Percentiles rank a stretch among this genome's conserved stretches.
Evolutionary conservation across 2,113 vertebrate species (phyloP).

Genomic region (Cervus canadensis): DNA sequence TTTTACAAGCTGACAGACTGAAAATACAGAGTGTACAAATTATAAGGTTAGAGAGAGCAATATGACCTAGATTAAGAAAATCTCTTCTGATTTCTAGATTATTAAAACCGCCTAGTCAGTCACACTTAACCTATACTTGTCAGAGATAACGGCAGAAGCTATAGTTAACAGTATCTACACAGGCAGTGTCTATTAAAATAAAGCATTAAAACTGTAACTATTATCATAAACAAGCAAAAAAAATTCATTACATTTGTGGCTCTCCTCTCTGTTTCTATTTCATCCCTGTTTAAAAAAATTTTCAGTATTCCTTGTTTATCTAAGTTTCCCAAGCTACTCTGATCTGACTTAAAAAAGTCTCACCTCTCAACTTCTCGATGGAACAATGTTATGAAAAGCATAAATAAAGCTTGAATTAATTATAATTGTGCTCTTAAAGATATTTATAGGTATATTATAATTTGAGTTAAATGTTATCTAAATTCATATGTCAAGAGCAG

Average conservation of each 20-base stretch:
- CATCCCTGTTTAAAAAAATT: neutral
- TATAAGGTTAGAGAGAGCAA: slow-evolving; percentile 32
- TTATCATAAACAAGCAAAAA: slow-evolving; percentile 14
- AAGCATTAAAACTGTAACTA: neutral
- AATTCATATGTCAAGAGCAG: slow-evolving; percentile 35
- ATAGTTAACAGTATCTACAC: slow-evolving; percentile 17
- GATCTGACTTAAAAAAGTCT: neutral
- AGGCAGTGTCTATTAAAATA: neutral
- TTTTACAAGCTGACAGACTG: slow-evolving; percentile 44
- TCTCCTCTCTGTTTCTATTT: slow-evolving; percentile 9
- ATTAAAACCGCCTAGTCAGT: neutral
- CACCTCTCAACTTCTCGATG: slow-evolving; percentile 20
- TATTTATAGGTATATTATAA: slow-evolving; percentile 1
- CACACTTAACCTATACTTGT: slow-evolving; percentile 22
- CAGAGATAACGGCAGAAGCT: neutral
- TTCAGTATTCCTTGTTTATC: neutral
- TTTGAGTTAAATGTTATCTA: slow-evolving; percentile 45
- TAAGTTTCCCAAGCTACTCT: neutral
- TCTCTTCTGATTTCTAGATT: slow-evolving; percentile 31
- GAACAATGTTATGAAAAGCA: slow-evolving; percentile 25
- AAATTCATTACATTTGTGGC: neutral
- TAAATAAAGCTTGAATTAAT: slow-evolving; percentile 29
- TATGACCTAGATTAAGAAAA: slow-evolving; percentile 30
- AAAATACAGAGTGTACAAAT: slow-evolving; percentile 54
- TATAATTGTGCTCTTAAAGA: slow-evolving; percentile 33